Evolutionary conservation across 1,140 invertebrate species (phyloP), one percentile per base, ranked within the genome.

Genomic region (Pollicipes pollicipes): DNA sequence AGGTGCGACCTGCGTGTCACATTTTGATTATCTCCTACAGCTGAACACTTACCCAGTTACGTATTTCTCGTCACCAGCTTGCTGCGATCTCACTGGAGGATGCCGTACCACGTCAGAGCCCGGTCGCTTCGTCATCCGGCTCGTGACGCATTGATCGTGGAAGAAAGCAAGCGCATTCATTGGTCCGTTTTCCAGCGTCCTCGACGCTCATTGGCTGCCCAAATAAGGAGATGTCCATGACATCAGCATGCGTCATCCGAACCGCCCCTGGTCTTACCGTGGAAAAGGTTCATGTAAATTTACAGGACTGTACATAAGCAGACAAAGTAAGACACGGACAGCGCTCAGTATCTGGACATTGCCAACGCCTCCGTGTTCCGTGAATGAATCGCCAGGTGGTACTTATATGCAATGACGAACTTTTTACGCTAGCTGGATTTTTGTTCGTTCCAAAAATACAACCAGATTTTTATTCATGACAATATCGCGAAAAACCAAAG

Each of bases 61-160:
- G 45, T 58, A 58, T 58, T 58, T 58, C 45, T 58, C 45, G 45
- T 58, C 45, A 58, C 45, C 45, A 58, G 45, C 45, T 58, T 58
- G 45, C 45, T 21, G 45, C 45, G 45, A 58, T 58, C 45, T 58
- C 45, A 58, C 45, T 58, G 45, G 45, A 58, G 10, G 45, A 58
- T 58, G 13, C 45, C 45, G 45, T 58, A 58, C 13, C 45, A 58
- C 45, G 45, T 58, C 45, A 58, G 45, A 58, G 45, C 13, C 13
- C 45, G 13, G 24, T 21, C 24, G 45, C 45, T 58, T 58, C 45
- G 45, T 58, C 45, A 58, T 58, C 45, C 45, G 45, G 45, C 24
- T 58, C 45, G 45, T 58, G 45, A 58, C 45, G 45, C 45, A 58
- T 58, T 58, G 45, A 58, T 58, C 45, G 45, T 21, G 45, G 45